Evolutionary conservation across 2,113 vertebrate species (phyloP).

Genomic region (Cygnus buccinator): DNA sequence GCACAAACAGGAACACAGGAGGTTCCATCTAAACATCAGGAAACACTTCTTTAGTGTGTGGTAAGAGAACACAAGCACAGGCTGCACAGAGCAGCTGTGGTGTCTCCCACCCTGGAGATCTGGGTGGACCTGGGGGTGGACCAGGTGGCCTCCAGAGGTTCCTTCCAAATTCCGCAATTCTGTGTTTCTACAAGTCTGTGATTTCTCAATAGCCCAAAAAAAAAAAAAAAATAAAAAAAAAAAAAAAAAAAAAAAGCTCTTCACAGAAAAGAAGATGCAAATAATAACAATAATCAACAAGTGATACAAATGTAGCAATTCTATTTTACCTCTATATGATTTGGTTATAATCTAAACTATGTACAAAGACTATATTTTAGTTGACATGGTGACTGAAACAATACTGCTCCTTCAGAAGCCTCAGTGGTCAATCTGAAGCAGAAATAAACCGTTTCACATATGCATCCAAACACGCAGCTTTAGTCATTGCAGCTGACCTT

Average conservation of each 20-base stretch:
- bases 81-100: no score
- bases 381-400: not conserved
- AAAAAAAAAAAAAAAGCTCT: not conserved
- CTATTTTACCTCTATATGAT: not conserved
- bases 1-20: no score
- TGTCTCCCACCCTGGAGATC: no score
- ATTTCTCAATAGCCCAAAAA: not conserved
- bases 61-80: no score
- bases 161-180: no score
- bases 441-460: not conserved
- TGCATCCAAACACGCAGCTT: not conserved
- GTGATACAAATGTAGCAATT: not conserved
- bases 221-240: not conserved
- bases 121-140: no score
- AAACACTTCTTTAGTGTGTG: no score
- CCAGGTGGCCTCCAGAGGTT: no score
- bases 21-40: no score
- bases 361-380: not conserved
- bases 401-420: not conserved
- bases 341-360: not conserved
- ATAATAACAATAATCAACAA: not conserved
- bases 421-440: not conserved
- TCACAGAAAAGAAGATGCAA: not conserved
- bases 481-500: not conserved
- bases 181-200: no score